A percentile compares a stretch with the other conserved stretches of the same genome.
Evolutionary conservation across 1,140 invertebrate genomes (phyloP).

Genomic region (Lordiphosa mommai): DNA sequence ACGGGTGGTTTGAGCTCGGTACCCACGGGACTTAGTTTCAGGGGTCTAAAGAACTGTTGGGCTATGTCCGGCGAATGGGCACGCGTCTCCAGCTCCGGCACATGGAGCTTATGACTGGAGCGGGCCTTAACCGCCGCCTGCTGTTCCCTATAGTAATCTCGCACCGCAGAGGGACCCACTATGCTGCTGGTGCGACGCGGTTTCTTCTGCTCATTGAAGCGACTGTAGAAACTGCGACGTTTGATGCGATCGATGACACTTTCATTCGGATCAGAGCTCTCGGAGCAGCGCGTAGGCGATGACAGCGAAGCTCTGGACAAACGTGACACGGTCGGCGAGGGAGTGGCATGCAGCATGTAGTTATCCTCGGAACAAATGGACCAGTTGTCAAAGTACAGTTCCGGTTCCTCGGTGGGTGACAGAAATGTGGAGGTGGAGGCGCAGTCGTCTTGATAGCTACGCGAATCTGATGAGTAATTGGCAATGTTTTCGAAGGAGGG

Average conservation of each 20-base stretch:
- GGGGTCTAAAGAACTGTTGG: slow-evolving; percentile 69
- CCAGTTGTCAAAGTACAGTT: slow-evolving; percentile 85
- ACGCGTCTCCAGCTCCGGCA: slow-evolving; percentile 30
- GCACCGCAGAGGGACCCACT: slow-evolving; percentile 80
- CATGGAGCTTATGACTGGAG: slow-evolving; percentile 58
- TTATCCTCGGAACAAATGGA: slow-evolving; percentile 84
- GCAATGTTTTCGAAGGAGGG: slow-evolving; percentile 77
- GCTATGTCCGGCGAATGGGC: slow-evolving; percentile 68
- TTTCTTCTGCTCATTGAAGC: slow-evolving; percentile 90
- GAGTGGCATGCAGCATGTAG: slow-evolving; percentile 68
- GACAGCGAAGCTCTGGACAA: slow-evolving; percentile 80
- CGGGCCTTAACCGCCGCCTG: slow-evolving; percentile 62
- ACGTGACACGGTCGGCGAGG: slow-evolving; percentile 80
- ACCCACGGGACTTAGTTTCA: slow-evolving; percentile 71
- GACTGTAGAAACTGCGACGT: slow-evolving; percentile 92
- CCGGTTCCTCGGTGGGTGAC: slow-evolving; percentile 83
- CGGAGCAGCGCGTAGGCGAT: slow-evolving; percentile 68
- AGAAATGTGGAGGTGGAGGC: slow-evolving; percentile 80
- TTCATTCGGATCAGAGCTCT: slow-evolving; percentile 81
- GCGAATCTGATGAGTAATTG: slow-evolving; percentile 78
- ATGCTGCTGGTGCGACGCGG: slow-evolving; percentile 83
- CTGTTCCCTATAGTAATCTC: slow-evolving; percentile 76
- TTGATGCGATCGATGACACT: slow-evolving; percentile 91
- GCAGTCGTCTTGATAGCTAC: slow-evolving; percentile 76
- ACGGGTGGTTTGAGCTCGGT: slow-evolving; percentile 73